These are phyloP conservation scores for Cheirogaleus major DNA, from an alignment of 2,797 vertebrate genomes.

Conservation along the genomic window DNA sequence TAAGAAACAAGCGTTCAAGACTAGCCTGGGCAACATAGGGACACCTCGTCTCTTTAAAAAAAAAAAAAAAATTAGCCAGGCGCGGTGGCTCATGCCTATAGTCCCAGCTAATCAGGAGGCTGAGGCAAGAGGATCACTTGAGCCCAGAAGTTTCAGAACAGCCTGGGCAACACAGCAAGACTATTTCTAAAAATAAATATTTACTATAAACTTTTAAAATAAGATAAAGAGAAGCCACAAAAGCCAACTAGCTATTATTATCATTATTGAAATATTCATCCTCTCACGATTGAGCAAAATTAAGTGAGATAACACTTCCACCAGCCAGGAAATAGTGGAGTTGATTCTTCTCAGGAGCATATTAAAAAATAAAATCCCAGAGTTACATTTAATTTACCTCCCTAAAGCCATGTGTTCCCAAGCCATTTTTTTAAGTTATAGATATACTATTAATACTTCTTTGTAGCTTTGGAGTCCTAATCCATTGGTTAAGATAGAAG, in stretches of 20 bases:
- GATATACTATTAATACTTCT: neutral
- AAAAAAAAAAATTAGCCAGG: neutral
- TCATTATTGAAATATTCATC: conserved; percentile 14
- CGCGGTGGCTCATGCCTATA: neutral
- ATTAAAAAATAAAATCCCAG: conserved; percentile 22
- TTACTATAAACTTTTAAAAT: neutral
- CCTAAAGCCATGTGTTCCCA: neutral
- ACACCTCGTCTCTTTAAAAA: neutral
- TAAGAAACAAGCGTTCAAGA: neutral
- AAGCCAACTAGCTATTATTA: neutral
- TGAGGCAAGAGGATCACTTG: neutral
- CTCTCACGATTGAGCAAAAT: conserved; percentile 47
- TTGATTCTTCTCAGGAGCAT: neutral
- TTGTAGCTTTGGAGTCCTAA: conserved; percentile 18
- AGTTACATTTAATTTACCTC: neutral
- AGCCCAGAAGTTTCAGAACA: neutral
- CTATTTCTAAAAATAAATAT: neutral
- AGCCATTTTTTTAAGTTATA: neutral
- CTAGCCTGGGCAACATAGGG: neutral
- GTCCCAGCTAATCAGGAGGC: neutral
- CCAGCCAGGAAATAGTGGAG: neutral
- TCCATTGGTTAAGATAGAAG: conserved; percentile 6
- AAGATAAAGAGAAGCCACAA: neutral
- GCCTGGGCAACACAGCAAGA: neutral
- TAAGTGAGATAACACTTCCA: conserved; percentile 5